Conservation (phyloP, 2,888 invertebrate genomes). For the Cantharis lateralis region DNA sequence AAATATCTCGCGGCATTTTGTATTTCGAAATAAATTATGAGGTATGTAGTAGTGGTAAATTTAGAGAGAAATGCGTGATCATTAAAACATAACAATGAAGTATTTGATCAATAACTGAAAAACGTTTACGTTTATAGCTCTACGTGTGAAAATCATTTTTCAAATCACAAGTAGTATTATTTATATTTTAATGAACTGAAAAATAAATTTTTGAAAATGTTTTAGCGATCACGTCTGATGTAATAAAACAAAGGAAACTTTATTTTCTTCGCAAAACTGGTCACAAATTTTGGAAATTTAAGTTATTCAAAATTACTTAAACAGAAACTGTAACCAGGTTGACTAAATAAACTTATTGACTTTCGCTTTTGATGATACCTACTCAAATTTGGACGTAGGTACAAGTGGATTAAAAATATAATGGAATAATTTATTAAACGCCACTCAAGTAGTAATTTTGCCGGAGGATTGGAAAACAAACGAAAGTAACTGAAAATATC, state of each 20-base stretch:
- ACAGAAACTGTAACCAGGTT: not conserved
- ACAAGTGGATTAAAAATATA: not conserved
- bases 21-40: not conserved
- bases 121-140: not conserved
- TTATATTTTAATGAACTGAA: not conserved
- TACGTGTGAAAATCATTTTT: not conserved
- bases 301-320: not conserved
- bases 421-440: not conserved
- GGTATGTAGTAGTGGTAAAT: not conserved
- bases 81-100: not conserved
- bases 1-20: not conserved
- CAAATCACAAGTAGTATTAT: not conserved
- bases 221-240: too few species aligned
- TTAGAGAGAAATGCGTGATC: not conserved
- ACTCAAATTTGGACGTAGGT: not conserved
- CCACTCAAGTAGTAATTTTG: not conserved
- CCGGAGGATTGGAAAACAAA: not conserved
- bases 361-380: not conserved
- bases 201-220: not conserved
- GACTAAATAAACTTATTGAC: not conserved
- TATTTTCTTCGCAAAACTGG: too few species aligned
- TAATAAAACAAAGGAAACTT: too few species aligned
- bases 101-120: not conserved
- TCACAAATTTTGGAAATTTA: not conserved
- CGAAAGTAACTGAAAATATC: not conserved